Evolutionary conservation across 2,888 invertebrate genomes (phyloP).

Genomic region (Podabrus alpinus): DNA sequence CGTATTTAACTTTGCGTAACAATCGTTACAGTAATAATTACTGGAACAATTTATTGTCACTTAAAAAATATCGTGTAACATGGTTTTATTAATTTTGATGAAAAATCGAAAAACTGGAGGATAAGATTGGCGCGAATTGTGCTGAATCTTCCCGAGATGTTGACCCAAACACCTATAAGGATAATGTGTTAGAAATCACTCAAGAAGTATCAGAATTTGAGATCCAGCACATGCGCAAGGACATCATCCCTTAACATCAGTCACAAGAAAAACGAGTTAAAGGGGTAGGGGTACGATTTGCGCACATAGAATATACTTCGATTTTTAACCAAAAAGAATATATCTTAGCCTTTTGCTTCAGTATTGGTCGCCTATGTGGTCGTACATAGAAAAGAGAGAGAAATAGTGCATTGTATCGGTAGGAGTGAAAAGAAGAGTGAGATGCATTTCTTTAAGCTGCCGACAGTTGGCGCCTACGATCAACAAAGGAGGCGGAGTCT

Average conservation of each 20-base stretch:
- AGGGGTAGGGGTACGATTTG: conserved; percentile 48
- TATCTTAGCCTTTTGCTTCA: conserved; percentile 51
- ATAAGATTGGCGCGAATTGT: background rate
- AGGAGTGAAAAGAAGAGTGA: conserved; percentile 56
- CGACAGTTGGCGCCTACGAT: conserved; percentile 53
- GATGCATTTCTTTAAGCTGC: conserved; percentile 30
- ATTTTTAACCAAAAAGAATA: conserved; percentile 57
- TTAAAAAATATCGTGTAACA: background rate
- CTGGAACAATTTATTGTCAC: background rate
- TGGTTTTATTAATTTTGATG: background rate
- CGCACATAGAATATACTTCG: conserved; percentile 53
- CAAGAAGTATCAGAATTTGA: conserved; percentile 31
- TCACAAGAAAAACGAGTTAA: conserved; percentile 49
- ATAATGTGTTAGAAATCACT: conserved; percentile 31
- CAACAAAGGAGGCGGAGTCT: conserved; percentile 67
- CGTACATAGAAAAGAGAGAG: conserved; percentile 34
- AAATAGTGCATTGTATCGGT: conserved; percentile 42
- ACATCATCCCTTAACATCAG: conserved; percentile 47
- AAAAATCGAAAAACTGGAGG: background rate
- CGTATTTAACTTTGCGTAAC: background rate
- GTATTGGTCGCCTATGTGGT: conserved; percentile 47
- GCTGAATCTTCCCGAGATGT: conserved; percentile 8
- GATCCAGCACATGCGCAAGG: conserved; percentile 44
- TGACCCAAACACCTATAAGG: conserved; percentile 17
- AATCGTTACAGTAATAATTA: background rate